Evolutionary conservation across 2,113 vertebrate genomes (phyloP).

Genomic region (Catagonus wagneri): DNA sequence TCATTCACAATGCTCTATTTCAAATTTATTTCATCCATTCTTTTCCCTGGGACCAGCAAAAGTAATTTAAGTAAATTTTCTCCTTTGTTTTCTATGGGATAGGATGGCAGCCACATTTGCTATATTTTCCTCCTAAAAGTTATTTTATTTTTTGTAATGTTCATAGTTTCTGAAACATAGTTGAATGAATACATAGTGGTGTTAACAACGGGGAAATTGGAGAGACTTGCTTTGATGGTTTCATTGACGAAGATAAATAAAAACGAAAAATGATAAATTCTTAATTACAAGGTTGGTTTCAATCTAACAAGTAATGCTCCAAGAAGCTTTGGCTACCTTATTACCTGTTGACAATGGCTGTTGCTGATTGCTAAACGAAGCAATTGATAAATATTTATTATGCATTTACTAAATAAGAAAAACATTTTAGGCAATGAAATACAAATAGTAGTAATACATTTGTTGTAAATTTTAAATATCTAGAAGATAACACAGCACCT

Average conservation of each 20-base stretch:
- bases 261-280: neutral
- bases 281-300: too few species aligned
- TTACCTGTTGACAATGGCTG: neutral
- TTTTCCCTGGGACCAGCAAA: conserved; percentile 41
- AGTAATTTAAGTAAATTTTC: neutral
- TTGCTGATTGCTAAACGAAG: neutral
- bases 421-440: neutral
- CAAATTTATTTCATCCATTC: neutral
- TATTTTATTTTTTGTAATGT: neutral
- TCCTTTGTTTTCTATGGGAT: neutral
- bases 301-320: neutral
- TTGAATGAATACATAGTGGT: neutral
- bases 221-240: neutral
- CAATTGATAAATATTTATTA: neutral
- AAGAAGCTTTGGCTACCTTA: neutral
- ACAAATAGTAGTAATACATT: neutral
- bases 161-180: neutral
- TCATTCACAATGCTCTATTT: neutral
- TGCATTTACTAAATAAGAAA: neutral
- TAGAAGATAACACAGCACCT: neutral
- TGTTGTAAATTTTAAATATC: neutral
- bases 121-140: neutral
- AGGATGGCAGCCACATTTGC: neutral
- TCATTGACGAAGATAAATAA: neutral
- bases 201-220: neutral